Evolutionary conservation across 2,888 invertebrate species (phyloP), one percentile per base, ranked within the genome.

Genomic region (Apamea anceps): DNA sequence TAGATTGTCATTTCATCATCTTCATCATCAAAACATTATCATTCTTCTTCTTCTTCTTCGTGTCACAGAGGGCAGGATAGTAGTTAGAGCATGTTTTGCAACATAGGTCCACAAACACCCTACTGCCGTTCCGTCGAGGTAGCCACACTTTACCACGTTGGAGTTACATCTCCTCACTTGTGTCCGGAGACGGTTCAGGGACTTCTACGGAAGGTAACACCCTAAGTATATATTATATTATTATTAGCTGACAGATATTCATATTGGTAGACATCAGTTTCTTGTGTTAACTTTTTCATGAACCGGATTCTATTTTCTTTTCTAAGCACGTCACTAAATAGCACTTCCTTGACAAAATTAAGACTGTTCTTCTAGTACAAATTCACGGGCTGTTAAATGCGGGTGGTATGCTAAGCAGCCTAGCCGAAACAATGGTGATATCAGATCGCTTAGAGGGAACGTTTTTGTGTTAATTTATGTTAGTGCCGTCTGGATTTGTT

Each of bases 381-480:
- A 85, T 88, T 85, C 75, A 80, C 51, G 67, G 80, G 73, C 77
- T 81, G 80, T 80, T 79, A 77, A 77, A 72, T 70, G 77, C 84
- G 70, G 68, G 32, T 88, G 85, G 86, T 91, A 92, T 91, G 93
- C 88, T 91, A 92, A 92, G 87, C 89, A 92, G 89, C 82, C 87
- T 90, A 90, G 91, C 91, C 90, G 87, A 91, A 94, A 94, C 92
- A 91, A 90, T 89, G 88, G 90, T 88, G 90, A 86, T 92, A 93
- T 92, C 93, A 91, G 90, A 92, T 92, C 89, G 92, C 85, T 89
- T 88, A 88, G 88, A 90, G 86, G 85, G 88, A 92, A 91, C 91
- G 89, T 91, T 93, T 93, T 91, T 90, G 90, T 87, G 88, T 88
- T 90, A 91, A 92, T 93, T 93, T 93, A 94, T 91, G 92, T 88